Evolutionary conservation across 2,888 invertebrate species (phyloP).

Genomic region (Leistus spinibarbis): DNA sequence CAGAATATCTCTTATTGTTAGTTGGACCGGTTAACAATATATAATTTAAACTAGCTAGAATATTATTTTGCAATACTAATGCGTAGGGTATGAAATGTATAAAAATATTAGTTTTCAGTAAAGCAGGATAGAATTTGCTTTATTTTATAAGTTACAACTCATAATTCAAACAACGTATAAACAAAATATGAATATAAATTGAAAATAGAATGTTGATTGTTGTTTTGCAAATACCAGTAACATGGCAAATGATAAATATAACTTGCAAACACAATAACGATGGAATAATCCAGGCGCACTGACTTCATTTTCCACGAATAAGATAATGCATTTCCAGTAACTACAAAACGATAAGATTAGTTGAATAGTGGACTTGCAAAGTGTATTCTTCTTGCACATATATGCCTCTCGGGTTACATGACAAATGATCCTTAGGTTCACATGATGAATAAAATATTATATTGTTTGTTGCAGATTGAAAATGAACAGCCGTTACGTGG

Average conservation of each 20-base stretch:
- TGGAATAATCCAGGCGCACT: background rate
- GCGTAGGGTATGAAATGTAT: too few relatives aligned
- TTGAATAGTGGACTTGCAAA: background rate
- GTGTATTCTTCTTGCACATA: background rate
- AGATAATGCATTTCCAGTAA: background rate
- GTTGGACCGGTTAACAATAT: too few relatives aligned
- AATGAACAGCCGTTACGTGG: slow-evolving; percentile 29
- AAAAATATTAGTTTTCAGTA: background rate
- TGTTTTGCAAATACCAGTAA: too few relatives aligned
- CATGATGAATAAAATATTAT: background rate
- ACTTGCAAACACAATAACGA: background rate
- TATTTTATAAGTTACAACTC: background rate
- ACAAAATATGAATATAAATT: background rate
- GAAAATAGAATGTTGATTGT: background rate
- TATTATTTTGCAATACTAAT: too few relatives aligned
- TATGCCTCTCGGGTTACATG: background rate
- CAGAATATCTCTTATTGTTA: too few relatives aligned
- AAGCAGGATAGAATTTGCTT: background rate
- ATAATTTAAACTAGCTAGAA: too few relatives aligned
- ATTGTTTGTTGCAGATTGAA: slow-evolving; percentile 27
- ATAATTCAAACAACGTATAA: background rate
- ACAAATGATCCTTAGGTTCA: background rate
- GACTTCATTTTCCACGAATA: background rate
- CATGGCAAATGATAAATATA: too few relatives aligned
- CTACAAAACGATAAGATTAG: background rate